These are phyloP conservation scores for Cryptoprocta ferox DNA, from an alignment of 2,797 vertebrate species.

Conservation along the genomic window DNA sequence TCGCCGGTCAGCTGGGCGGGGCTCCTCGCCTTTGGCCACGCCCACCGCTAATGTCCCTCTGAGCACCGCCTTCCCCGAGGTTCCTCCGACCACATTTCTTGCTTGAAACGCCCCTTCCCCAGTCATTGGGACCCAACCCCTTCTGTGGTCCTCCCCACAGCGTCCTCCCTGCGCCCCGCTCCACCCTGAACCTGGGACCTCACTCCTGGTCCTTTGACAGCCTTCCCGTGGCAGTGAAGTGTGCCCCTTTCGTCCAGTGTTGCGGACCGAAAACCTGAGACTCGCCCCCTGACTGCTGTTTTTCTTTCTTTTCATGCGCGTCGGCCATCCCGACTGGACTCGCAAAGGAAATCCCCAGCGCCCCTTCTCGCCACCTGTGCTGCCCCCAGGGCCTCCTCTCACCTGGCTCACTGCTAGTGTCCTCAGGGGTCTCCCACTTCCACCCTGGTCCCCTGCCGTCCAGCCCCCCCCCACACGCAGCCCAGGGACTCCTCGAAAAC, in stretches of 20 bases:
- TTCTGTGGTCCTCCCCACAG: neutral
- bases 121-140: neutral
- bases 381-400: neutral
- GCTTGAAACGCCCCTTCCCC: neutral
- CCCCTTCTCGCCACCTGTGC: neutral
- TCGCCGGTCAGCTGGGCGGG: neutral
- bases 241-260: accelerated
- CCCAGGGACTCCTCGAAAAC: neutral
- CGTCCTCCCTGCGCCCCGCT: neutral
- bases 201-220: neutral
- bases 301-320: neutral
- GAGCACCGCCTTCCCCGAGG: neutral
- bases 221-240: neutral
- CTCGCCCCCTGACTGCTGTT: neutral
- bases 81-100: neutral
- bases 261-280: neutral
- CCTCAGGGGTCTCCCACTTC: neutral
- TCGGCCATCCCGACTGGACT: neutral
- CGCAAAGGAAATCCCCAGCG: neutral
- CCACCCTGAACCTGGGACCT: neutral
- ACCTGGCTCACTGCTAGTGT: neutral
- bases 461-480: neutral
- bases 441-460: no score
- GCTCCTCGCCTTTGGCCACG: neutral
- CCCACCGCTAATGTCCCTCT: neutral